Conservation (phyloP, 2,113 vertebrate genomes). For the Scortum barcoo region DNA sequence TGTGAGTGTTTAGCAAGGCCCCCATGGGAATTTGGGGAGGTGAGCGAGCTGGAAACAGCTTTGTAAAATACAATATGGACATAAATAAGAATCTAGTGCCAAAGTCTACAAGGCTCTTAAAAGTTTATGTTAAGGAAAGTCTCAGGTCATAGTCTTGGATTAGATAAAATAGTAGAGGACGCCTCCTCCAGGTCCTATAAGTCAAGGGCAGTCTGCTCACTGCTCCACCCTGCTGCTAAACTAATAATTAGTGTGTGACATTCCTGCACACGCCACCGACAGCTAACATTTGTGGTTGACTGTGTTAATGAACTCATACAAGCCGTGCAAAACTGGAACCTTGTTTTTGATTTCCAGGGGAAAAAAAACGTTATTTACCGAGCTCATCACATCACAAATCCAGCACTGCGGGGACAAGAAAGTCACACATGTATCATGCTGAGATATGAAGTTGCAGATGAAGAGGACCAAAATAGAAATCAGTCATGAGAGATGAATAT, state of each 20-base stretch:
- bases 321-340: neutral
- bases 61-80: neutral
- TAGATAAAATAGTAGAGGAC: neutral
- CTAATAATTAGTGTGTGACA: neutral
- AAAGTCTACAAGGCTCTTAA: neutral
- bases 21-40: too few relatives aligned
- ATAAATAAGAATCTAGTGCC: neutral
- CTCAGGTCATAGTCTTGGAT: neutral
- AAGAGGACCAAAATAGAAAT: conserved; percentile 76
- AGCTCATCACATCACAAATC: conserved; percentile 53
- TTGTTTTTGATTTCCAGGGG: conserved; percentile 22
- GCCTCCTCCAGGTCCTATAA: neutral
- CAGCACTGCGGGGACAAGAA: conserved; percentile 38
- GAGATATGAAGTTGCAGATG: conserved; percentile 63
- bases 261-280: neutral
- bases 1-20: too few relatives aligned
- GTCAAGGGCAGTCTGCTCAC: neutral
- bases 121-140: neutral
- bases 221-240: neutral
- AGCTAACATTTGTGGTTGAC: conserved; percentile 7
- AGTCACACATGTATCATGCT: conserved; percentile 65
- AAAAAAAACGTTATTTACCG: conserved; percentile 34
- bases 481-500: conserved; percentile 59
- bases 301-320: conserved; percentile 12
- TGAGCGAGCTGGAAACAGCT: too few relatives aligned